A percentile compares a stretch with the other conserved stretches of the same genome.
Evolutionary conservation across 1,140 invertebrate species (phyloP).

Genomic region (Meteorus sp.): DNA sequence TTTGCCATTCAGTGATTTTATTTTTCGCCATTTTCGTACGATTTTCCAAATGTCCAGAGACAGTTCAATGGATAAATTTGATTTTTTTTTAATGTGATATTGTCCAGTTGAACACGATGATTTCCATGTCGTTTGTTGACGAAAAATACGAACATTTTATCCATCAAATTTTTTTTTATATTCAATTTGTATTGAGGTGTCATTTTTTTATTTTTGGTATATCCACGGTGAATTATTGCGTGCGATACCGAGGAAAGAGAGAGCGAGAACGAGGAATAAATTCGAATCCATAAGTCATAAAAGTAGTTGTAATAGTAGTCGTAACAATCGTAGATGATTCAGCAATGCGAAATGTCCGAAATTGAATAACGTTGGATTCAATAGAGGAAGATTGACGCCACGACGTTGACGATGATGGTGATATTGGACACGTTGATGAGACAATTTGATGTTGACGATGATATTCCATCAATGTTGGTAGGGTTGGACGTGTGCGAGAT

Average conservation of each 20-base stretch:
- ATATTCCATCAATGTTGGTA: constrained; percentile 24
- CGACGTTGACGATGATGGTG: constrained; percentile 16
- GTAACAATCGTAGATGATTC: too few species aligned
- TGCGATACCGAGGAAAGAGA: constrained; percentile 10
- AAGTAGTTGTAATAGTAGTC: not conserved
- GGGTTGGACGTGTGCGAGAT: constrained; percentile 29
- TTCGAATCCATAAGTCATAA: too few species aligned
- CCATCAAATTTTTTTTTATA: not conserved
- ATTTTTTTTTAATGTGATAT: too few species aligned
- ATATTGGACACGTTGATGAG: constrained; percentile 26
- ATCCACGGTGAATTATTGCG: not conserved
- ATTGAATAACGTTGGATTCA: constrained; percentile 14
- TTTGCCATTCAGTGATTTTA: not conserved
- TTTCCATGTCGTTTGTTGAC: too few species aligned
- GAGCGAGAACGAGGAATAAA: constrained; percentile 20
- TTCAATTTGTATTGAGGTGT: too few species aligned
- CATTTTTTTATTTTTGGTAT: too few species aligned
- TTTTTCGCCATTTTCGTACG: constrained; percentile 1
- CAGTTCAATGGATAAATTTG: not conserved
- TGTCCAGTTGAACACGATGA: not conserved
- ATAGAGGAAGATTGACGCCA: constrained; percentile 9
- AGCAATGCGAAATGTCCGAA: too few species aligned
- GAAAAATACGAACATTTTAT: too few species aligned
- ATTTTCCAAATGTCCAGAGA: not conserved
- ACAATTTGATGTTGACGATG: constrained; percentile 25